A percentile compares a stretch with the other conserved stretches of the same genome.
These are phyloP conservation scores for Asteroscopus sphinx DNA, from an alignment of 2,888 invertebrate genomes.

Conservation along the genomic window DNA sequence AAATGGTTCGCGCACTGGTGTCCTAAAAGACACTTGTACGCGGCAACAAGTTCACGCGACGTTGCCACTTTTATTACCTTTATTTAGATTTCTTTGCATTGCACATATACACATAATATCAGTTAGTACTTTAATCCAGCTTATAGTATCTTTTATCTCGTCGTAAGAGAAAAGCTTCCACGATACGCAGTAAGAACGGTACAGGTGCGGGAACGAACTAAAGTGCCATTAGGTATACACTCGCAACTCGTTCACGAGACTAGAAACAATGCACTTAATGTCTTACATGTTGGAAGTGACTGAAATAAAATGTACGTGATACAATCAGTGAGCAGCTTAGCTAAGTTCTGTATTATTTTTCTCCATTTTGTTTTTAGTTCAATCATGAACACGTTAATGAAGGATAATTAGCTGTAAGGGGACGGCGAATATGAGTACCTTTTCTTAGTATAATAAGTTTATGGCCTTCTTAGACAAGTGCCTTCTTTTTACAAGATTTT, in stretches of 20 bases:
- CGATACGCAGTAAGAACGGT: constrained; percentile 16
- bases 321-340: constrained; percentile 12
- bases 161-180: constrained; percentile 27
- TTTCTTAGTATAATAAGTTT: too few species aligned
- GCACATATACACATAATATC: too few species aligned
- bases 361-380: not conserved
- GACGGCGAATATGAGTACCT: too few species aligned
- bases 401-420: too few species aligned
- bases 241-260: constrained; percentile 20
- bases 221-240: constrained; percentile 42
- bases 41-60: too few species aligned
- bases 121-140: too few species aligned
- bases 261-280: constrained; percentile 41
- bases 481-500: too few species aligned
- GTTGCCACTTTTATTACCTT: constrained; percentile 6
- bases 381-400: not conserved
- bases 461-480: too few species aligned
- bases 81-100: too few species aligned
- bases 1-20: too few species aligned
- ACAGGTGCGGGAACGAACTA: constrained; percentile 40
- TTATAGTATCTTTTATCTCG: not conserved
- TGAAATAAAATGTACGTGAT: constrained; percentile 43
- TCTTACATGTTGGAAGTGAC: constrained; percentile 10
- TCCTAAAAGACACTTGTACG: too few species aligned
- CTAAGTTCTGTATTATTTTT: not conserved